Base-by-base conservation (phyloP, 2,113 vertebrate species). In the Toxotes jaculatrix region DNA sequence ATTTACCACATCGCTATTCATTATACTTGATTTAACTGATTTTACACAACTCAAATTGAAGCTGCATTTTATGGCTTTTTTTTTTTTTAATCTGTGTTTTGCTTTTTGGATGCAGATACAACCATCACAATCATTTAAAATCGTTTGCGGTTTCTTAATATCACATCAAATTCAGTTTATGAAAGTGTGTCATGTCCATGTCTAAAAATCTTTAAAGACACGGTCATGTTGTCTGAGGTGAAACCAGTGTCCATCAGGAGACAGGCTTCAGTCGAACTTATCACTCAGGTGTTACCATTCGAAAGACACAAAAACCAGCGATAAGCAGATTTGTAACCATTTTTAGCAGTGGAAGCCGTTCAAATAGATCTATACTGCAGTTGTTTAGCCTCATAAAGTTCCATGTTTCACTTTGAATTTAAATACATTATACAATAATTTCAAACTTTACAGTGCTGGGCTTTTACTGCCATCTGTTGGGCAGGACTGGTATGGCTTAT, bases 291-390 rank as follows among this genome's bases (percentile, higher is more conserved):
- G 27, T 61, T 27, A 45, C 5, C 19, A 13, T 61, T 53, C 16
- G 63, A 85, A 11, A 60, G 49, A 70, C 6, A 79, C 11, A 70
- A 56, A 27, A 74, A 47, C 43, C 38, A 73, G 14, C 21, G 4
- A 34, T 61, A 27, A 55, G 47, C 16, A 68, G 10, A 64, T 65
- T 61, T 77, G 72, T 68, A 89, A 82, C 66, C 51, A 62, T 49
- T 81, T 49, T 81, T 7, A 77, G 47, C 42, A 77, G 47, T 27
- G 61, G 21, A 81, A 79, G 76, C 86, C 67, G 31, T 53, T 71
- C 74, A 69, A 82, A 65, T 17, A 78, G 84, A 86, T 79, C 80
- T 27, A 90, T 77, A 80, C 62, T 93, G 88, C 91, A 92, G 89
- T 43, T 88, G 86, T 85, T 77, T 27, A 2, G 7, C 31, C 2